Conservation (phyloP, 2,113 vertebrate species). For the Alethe diademata region DNA sequence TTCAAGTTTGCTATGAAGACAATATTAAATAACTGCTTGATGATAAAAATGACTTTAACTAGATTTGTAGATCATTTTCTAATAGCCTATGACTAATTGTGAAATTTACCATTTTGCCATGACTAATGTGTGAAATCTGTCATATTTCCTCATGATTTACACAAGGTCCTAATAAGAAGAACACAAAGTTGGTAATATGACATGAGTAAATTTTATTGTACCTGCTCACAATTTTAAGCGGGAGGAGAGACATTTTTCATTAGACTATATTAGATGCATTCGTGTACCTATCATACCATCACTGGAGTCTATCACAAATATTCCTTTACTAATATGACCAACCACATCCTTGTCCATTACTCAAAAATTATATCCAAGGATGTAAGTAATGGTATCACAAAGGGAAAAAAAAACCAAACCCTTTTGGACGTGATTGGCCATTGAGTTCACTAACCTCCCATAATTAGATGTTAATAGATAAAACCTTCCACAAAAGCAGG, state of each 20-base stretch:
- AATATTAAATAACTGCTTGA: neutral
- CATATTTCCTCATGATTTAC: constrained; percentile 21
- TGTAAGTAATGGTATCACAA: neutral
- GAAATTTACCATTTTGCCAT: constrained; percentile 38
- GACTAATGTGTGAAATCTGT: constrained; percentile 52
- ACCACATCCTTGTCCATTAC: neutral
- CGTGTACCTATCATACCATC: neutral
- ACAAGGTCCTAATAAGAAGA: neutral
- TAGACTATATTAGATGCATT: neutral
- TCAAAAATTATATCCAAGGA: neutral
- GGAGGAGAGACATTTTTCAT: neutral
- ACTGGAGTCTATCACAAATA: neutral
- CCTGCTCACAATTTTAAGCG: neutral
- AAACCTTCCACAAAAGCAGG: neutral
- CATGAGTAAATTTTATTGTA: neutral
- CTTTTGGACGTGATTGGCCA: neutral
- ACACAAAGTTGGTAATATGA: neutral
- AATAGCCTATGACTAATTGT: constrained; percentile 41
- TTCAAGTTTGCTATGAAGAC: neutral
- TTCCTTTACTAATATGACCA: neutral
- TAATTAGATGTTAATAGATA: neutral
- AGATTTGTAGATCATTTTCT: constrained; percentile 23
- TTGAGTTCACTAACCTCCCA: neutral
- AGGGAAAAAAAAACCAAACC: neutral
- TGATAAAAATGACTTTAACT: neutral